Evolutionary conservation across 2,797 vertebrate genomes (phyloP).

Genomic region (Toxotes lorentzi): DNA sequence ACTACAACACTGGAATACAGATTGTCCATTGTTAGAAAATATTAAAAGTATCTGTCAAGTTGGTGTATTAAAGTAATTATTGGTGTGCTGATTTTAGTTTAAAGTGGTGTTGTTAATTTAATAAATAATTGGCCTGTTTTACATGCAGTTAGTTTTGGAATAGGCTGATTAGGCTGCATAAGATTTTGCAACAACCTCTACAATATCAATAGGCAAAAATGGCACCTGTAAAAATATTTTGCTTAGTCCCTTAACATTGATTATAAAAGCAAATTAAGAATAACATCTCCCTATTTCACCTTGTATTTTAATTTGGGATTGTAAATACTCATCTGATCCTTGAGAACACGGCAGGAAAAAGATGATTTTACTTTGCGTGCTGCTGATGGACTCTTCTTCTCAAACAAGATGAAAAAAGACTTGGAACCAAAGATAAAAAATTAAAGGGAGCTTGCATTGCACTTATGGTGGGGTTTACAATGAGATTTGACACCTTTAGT

Average conservation of each 20-base stretch:
- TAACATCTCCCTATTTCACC: neutral
- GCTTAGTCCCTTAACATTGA: neutral
- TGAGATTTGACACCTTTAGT: conserved; percentile 27
- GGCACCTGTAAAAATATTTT: neutral
- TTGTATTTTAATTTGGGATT: conserved; percentile 1
- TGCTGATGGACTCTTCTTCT: conserved; percentile 17
- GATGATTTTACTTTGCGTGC: neutral
- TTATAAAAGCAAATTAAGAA: neutral
- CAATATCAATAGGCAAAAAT: neutral
- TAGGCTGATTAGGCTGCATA: neutral
- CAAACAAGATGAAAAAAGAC: conserved; percentile 12
- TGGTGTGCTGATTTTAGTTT: conserved; percentile 10
- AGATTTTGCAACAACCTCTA: neutral
- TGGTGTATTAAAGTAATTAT: neutral
- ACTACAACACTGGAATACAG: conserved; percentile 1
- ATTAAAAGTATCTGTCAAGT: conserved; percentile 1
- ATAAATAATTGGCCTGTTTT: conserved; percentile 7
- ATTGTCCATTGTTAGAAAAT: conserved; percentile 26
- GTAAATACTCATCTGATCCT: conserved; percentile 7
- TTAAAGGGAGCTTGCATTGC: conserved; percentile 7
- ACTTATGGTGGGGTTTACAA: conserved; percentile 28
- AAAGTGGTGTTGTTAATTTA: conserved; percentile 4
- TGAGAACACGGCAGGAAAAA: neutral
- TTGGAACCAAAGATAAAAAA: conserved; percentile 17
- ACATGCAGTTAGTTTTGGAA: neutral